Percentiles rank a stretch among this genome's conserved stretches.
phyloP scores from a whole-genome alignment of 2,797 vertebrate species.

The Lacerta agilis region DNA sequence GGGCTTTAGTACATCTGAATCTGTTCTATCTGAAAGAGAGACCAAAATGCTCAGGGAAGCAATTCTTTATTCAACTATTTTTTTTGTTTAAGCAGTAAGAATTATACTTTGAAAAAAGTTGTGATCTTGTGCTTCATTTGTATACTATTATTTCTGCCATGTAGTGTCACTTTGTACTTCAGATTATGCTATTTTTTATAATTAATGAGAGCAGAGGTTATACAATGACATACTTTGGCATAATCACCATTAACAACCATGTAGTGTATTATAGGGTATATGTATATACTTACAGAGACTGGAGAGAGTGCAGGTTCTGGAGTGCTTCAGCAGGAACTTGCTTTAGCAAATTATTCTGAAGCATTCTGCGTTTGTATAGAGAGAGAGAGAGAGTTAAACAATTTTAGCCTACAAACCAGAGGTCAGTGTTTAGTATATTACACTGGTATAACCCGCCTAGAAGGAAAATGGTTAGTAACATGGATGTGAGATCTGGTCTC shows the following conservation, averaged over 20 bases:
- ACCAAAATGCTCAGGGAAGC: constrained; percentile 8
- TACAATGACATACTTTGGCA: constrained; percentile 10
- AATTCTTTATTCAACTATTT: constrained; percentile 7
- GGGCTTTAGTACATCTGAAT: neutral
- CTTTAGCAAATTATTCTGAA: constrained; percentile 92
- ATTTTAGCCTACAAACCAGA: constrained; percentile 19
- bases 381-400: constrained; percentile 39
- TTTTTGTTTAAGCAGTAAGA: constrained; percentile 34
- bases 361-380: constrained; percentile 83
- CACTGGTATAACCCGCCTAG: neutral
- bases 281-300: constrained; percentile 90
- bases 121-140: neutral
- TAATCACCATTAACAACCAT: constrained; percentile 13
- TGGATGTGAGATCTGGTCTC: neutral
- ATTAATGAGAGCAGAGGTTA: neutral
- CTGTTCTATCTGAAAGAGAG: neutral
- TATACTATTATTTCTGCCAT: rapidly evolving
- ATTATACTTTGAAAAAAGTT: constrained; percentile 22
- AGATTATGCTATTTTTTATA: neutral
- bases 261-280: neutral
- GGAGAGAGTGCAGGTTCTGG: constrained; percentile 87
- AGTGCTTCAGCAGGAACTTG: constrained; percentile 89
- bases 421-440: neutral
- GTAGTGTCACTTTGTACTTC: neutral
- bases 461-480: constrained; percentile 2